These are phyloP conservation scores for Leptodactylus fallax DNA, from an alignment of 2,797 vertebrate genomes.

Conservation along the genomic window DNA sequence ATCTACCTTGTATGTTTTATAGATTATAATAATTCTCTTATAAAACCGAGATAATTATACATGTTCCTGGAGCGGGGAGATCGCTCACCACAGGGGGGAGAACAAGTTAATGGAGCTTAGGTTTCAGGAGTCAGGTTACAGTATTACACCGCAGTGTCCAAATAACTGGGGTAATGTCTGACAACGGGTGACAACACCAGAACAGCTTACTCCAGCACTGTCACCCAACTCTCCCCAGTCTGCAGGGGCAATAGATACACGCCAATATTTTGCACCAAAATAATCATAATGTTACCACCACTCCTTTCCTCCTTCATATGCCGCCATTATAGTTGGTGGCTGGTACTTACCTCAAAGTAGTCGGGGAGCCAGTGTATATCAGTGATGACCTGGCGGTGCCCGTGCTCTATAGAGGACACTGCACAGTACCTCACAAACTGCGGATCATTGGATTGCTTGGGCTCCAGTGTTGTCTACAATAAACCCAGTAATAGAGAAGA, in stretches of 20 bases:
- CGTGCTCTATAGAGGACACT: constrained; percentile 79
- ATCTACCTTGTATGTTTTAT: background rate
- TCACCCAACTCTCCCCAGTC: background rate
- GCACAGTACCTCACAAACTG: constrained; percentile 79
- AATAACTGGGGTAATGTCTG: background rate
- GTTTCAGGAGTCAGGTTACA: background rate
- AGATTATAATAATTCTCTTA: background rate
- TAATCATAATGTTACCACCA: too few relatives aligned
- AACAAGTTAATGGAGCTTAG: background rate
- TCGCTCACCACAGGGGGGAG: background rate
- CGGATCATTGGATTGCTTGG: constrained; percentile 69
- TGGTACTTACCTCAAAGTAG: constrained; percentile 81
- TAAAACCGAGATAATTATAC: background rate
- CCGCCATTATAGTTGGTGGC: background rate
- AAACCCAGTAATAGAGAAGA: background rate
- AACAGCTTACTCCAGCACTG: background rate
- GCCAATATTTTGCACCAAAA: too few relatives aligned
- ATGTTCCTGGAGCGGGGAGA: background rate
- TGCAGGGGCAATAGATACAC: too few relatives aligned
- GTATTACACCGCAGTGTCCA: background rate
- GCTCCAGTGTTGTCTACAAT: constrained; percentile 72
- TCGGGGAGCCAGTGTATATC: constrained; percentile 90
- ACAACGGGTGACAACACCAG: background rate
- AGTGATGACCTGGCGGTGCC: constrained; percentile 83
- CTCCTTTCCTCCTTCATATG: too few relatives aligned